phyloP scores from a whole-genome alignment of 2,797 vertebrate species.

The Xenopus petersii region DNA sequence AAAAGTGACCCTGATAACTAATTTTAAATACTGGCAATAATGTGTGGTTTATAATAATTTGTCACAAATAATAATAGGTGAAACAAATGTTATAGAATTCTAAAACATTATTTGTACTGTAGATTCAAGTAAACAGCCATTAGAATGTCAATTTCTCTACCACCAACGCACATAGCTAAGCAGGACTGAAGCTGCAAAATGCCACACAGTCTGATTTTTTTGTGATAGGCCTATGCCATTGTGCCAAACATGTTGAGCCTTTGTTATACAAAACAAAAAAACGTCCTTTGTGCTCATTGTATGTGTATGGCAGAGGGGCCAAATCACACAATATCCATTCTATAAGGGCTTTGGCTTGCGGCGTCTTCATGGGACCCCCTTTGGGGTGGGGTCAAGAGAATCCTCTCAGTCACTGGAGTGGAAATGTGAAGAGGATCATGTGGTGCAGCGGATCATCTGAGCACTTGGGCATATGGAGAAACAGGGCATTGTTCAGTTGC shows the following conservation, averaged over 20 bases:
- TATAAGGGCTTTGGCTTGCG: constrained; percentile 76
- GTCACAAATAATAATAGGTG: no score
- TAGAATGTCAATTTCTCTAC: not conserved
- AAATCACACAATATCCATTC: constrained; percentile 84
- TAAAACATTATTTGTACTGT: not conserved
- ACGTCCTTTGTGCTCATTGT: constrained; percentile 78
- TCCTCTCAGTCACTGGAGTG: constrained; percentile 96
- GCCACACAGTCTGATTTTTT: constrained; percentile 51
- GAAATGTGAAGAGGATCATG: constrained; percentile 92
- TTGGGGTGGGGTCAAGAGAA: constrained; percentile 84
- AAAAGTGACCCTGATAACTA: no score
- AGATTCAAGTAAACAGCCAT: not conserved
- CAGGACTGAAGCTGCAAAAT: not conserved
- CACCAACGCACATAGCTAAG: not conserved
- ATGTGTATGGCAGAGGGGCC: constrained; percentile 81
- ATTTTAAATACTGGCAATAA: no score
- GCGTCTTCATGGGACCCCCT: constrained; percentile 83
- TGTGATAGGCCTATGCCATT: constrained; percentile 68
- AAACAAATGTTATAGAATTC: no score
- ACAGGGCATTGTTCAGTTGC: constrained; percentile 88
- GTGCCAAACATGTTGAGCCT: constrained; percentile 69
- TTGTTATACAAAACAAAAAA: constrained; percentile 78
- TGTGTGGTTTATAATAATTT: no score
- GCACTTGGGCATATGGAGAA: constrained; percentile 83
- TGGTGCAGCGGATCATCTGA: constrained; percentile 26